Evolutionary conservation across 2,113 vertebrate genomes (phyloP).

Genomic region (Neoarius graeffei): DNA sequence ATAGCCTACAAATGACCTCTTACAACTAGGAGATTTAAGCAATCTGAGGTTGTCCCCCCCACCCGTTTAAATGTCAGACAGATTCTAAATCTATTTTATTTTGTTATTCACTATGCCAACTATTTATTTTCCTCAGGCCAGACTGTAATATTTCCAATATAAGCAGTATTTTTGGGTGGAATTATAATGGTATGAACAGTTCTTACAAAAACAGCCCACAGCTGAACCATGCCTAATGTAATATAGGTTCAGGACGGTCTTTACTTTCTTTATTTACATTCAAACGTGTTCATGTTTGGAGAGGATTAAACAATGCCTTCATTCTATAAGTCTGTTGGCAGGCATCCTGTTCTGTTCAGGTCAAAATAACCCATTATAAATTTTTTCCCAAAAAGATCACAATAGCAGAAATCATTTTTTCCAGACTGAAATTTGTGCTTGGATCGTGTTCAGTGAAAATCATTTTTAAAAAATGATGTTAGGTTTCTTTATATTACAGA

Average conservation of each 20-base stretch:
- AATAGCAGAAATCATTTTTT: neutral
- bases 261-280: neutral
- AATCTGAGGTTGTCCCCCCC: neutral
- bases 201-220: neutral
- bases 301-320: neutral
- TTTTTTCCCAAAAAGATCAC: neutral
- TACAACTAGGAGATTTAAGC: slow-evolving; percentile 15
- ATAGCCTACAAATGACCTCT: neutral
- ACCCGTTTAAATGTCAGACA: neutral
- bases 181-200: neutral
- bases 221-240: neutral
- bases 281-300: neutral
- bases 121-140: neutral
- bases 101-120: slow-evolving; percentile 7
- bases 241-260: neutral
- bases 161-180: neutral
- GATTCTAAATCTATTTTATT: slow-evolving; percentile 25
- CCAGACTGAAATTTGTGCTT: neutral
- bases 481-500: neutral
- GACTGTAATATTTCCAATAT: slow-evolving; percentile 2
- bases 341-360: neutral
- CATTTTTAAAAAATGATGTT: neutral
- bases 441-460: neutral
- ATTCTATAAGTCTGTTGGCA: neutral
- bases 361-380: neutral